A percentile compares a stretch with the other conserved stretches of the same genome.
These are phyloP conservation scores for Drosophila pachea DNA, from an alignment of 1,140 invertebrate genomes.

Conservation along the genomic window DNA sequence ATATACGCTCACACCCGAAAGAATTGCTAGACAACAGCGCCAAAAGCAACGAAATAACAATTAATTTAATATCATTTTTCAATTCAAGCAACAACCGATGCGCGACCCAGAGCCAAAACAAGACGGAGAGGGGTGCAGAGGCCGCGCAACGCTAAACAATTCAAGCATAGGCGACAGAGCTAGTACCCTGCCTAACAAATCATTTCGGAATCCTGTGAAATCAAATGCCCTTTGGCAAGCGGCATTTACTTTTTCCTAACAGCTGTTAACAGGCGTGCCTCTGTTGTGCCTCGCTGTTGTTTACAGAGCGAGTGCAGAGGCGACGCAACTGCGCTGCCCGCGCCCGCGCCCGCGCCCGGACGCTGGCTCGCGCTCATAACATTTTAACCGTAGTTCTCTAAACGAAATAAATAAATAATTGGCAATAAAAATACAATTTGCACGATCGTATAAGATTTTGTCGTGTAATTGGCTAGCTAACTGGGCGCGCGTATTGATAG, in stretches of 20 bases:
- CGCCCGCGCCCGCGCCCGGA: background rate
- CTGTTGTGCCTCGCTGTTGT: background rate
- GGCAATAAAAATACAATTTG: conserved; percentile 77
- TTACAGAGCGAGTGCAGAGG: conserved; percentile 19
- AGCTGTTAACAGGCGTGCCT: background rate
- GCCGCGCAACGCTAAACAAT: background rate
- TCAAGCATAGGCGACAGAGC: too few species aligned
- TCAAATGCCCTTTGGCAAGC: too few species aligned
- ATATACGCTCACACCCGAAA: conserved; percentile 31
- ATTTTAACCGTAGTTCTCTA: conserved; percentile 45
- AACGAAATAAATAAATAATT: conserved; percentile 76
- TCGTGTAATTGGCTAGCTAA: conserved; percentile 53
- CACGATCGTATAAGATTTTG: conserved; percentile 72
- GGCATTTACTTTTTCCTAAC: background rate
- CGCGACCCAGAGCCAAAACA: background rate
- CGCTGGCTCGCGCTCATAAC: conserved; percentile 29
- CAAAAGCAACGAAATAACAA: conserved; percentile 70
- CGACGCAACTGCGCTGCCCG: background rate
- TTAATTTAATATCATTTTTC: conserved; percentile 66
- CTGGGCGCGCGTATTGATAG: conserved; percentile 4
- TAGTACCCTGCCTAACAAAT: too few species aligned
- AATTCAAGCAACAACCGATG: conserved; percentile 15
- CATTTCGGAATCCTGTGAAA: too few species aligned
- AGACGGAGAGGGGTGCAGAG: background rate
- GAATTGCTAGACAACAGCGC: conserved; percentile 33